Evolutionary conservation across 2,113 vertebrate species (phyloP), one percentile per base, ranked within the genome.

Genomic region (Romanogobio albipinnatus): DNA sequence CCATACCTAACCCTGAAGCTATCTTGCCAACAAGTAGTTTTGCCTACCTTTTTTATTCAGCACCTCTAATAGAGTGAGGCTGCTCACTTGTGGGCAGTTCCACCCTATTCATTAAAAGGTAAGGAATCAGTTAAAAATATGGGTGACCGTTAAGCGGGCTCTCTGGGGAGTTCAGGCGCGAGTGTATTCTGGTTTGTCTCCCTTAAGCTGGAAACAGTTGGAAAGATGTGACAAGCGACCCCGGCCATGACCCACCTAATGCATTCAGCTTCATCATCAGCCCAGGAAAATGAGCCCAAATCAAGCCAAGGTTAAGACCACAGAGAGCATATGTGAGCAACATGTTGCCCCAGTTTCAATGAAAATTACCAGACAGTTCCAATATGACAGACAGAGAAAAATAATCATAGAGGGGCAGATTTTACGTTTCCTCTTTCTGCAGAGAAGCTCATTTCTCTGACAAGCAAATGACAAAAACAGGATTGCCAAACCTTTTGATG

Each of bases 41-140:
- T 81, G 73, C 51, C 75, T 79, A 71, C 73, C 43, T 51, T n/a
- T 43, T 51, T 86, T 82, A 74, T 85, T 85, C 76, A 78, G 82
- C 29, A 47, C 39, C 14, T 39, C 26, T 80, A 83, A 75, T 79
- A 81, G 78, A 36, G 43, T 53, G 82, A 26, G 51, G 84, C 56
- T 85, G 85, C 84, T 85, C 53, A 62, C 81, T 83, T 68, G 84
- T 43, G 83, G 58, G 70, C 84, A 19, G 49, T 82, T 66, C 82
- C 83, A 78, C 45, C 24, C 74, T 86, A 78, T 86, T 88, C 82
- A 86, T 88, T 88, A 86, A 61, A 88, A 86, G 70, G 29, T n/a
- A 84, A 58, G 59, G 74, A 81, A 75, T 66, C 79, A 17, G 80
- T 81, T 87, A 75, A 85, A 88, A 87, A 87, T 81, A 82, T 43